Percentiles rank a stretch among this genome's conserved stretches.
phyloP scores from a whole-genome alignment of 2,888 invertebrate species.

The Phaonia tiefii region DNA sequence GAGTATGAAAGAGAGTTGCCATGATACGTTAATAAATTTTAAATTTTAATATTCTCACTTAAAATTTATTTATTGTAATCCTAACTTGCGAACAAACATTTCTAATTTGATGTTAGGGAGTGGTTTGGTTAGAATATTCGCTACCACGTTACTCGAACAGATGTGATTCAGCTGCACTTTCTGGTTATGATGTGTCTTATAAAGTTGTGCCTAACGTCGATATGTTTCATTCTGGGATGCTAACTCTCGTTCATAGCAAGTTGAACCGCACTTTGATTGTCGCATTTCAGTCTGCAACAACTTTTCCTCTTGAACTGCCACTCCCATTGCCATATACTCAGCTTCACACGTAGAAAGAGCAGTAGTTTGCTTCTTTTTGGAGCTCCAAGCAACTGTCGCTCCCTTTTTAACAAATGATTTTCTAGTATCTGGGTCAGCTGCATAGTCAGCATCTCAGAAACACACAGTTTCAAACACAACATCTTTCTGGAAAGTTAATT shows the following conservation, averaged over 20 bases:
- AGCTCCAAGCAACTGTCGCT: constrained; percentile 34
- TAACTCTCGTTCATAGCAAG: constrained; percentile 16
- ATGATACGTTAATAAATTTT: no score
- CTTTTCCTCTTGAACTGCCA: constrained; percentile 41
- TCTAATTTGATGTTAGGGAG: no score
- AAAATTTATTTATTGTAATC: no score
- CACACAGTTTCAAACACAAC: no score
- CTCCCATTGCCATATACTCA: constrained; percentile 44
- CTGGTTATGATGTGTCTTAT: constrained; percentile 40
- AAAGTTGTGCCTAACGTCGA: constrained; percentile 9
- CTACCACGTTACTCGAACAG: no score
- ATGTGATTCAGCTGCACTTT: no score
- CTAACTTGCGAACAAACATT: no score
- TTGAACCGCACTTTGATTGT: constrained; percentile 32
- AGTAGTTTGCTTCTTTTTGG: constrained; percentile 27
- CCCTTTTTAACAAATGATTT: constrained; percentile 39
- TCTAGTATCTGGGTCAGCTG: constrained; percentile 15
- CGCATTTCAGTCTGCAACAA: constrained; percentile 9
- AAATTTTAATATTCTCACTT: no score
- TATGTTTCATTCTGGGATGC: constrained; percentile 14
- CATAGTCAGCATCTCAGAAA: constrained; percentile 41
- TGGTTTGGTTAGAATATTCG: no score
- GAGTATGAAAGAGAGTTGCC: no score
- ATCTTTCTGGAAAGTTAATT: no score
- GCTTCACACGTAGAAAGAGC: no score